These are phyloP conservation scores for Choreutis nemorana DNA, from an alignment of 2,888 invertebrate species.

Conservation along the genomic window DNA sequence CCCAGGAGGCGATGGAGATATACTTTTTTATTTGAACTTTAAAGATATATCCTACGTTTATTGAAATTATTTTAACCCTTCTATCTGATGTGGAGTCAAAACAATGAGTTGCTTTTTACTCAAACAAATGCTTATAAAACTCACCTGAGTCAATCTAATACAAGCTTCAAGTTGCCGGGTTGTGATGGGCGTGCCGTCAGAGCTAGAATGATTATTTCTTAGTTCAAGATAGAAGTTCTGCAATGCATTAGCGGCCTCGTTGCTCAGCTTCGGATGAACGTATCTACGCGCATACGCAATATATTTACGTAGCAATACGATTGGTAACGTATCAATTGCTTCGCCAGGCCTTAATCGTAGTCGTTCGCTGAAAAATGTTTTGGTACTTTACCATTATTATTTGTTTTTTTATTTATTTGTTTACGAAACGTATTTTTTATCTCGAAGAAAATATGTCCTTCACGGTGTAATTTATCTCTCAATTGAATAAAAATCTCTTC, in stretches of 20 bases:
- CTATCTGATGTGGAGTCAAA: too few species aligned
- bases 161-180: conserved; percentile 90
- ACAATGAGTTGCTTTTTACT: too few species aligned
- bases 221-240: conserved; percentile 84
- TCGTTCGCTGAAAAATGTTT: conserved; percentile 64
- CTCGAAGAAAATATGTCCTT: too few species aligned
- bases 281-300: conserved; percentile 91
- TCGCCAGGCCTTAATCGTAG: conserved; percentile 69
- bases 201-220: conserved; percentile 70
- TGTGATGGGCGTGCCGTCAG: conserved; percentile 79
- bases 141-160: conserved; percentile 80
- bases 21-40: too few species aligned
- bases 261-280: conserved; percentile 80
- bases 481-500: too few species aligned
- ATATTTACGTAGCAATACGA: conserved; percentile 84
- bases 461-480: too few species aligned
- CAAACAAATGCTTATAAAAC: conserved; percentile 1
- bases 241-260: conserved; percentile 74
- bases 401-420: too few species aligned
- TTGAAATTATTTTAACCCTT: too few species aligned
- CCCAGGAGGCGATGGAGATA: too few species aligned
- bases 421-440: too few species aligned
- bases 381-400: too few species aligned
- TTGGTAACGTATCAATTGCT: conserved; percentile 75
- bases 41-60: too few species aligned